Evolutionary conservation across 2,888 invertebrate species (phyloP), one percentile per base, ranked within the genome.

Genomic region (Pardosa pseudoannulata): DNA sequence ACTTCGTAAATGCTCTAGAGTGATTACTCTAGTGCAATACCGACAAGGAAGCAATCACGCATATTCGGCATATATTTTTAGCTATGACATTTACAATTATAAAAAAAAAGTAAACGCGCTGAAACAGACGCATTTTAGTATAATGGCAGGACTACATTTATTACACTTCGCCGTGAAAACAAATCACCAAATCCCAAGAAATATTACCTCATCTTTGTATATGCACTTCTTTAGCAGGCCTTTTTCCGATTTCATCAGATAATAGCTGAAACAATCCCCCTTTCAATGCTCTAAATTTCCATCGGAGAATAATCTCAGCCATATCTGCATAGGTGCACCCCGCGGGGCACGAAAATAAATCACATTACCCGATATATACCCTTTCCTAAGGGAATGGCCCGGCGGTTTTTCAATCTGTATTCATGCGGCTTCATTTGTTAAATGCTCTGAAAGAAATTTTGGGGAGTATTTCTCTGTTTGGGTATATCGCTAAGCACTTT

Each of bases 391-490:
- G 56, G 56, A 56, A 56, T 56, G 56, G 19, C 11, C 23, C 3
- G 56, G 56, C 56, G 56, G 56, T 56, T 56, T 56, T 56, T 56
- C 56, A 56, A 56, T 56, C 56, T 56, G 65, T 31, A 71, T 79
- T 70, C 79, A 39, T 46, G 72, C 31, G 23, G 71, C 80, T 81
- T 81, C 81, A 81, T 81, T 81, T 81, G 74, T 68, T 81, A 81
- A 81, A 80, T 80, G 80, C 73, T 67, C 56, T 27, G 36, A 74
- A 50, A n/a, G 73, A 67, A 81, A 81, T 68, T 81, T 81, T 81
- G 23, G 56, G 56, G 23, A 56, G 56, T 56, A 56, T 56, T 56
- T 56, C 56, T 56, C 3, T 23, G 23, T 56, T 1, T 56, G n/a
- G n/a, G 1, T 56, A 56, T 19, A 23, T 56, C 5, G 56, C 56